phyloP scores from a whole-genome alignment of 2,888 invertebrate genomes.

The Rotaria macrura region DNA sequence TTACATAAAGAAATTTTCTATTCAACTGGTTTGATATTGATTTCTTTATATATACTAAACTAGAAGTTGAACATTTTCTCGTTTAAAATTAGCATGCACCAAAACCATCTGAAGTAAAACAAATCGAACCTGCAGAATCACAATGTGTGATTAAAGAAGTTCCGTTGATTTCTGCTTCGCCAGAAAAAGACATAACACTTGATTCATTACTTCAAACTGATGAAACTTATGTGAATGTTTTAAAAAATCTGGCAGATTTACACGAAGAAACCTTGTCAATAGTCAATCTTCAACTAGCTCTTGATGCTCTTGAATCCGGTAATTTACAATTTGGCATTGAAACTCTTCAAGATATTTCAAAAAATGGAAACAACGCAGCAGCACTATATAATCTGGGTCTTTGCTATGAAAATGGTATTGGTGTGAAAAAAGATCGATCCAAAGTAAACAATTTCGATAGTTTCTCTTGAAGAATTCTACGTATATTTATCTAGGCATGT shows the following conservation, averaged over 20 bases:
- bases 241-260: background rate
- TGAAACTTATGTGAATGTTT: background rate
- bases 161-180: background rate
- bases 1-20: background rate
- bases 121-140: background rate
- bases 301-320: background rate
- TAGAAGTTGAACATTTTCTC: background rate
- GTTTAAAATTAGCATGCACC: background rate
- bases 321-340: background rate
- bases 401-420: background rate
- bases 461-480: background rate
- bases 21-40: background rate
- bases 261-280: background rate
- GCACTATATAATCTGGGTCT: background rate
- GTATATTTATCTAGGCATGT: background rate
- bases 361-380: background rate
- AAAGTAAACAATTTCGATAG: background rate
- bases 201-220: background rate
- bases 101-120: background rate
- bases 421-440: background rate
- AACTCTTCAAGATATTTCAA: background rate
- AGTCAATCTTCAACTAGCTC: background rate
- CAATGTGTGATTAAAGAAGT: background rate
- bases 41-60: background rate
- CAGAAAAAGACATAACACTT: background rate